A percentile compares a stretch with the other conserved stretches of the same genome.
Evolutionary conservation across 2,113 vertebrate species (phyloP).

Genomic region (Nestor notabilis): DNA sequence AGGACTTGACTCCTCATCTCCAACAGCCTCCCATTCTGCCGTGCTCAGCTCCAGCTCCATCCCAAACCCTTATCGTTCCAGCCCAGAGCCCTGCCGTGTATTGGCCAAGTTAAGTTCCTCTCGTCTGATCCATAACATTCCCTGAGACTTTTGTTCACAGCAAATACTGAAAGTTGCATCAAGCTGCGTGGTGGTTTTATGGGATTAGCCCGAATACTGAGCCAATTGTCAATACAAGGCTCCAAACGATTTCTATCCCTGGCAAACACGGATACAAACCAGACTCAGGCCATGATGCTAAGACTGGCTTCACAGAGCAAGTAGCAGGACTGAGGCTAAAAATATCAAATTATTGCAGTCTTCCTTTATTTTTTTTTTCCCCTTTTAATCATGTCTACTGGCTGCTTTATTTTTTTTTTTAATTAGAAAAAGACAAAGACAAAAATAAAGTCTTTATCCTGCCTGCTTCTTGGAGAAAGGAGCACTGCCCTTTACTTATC

Average conservation of each 20-base stretch:
- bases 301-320: neutral
- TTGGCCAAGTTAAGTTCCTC: neutral
- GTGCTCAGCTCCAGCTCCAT: neutral
- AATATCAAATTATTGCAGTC: slow-evolving; percentile 14
- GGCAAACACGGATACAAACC: neutral
- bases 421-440: slow-evolving; percentile 37
- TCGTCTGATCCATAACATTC: neutral
- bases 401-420: neutral
- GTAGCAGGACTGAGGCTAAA: slow-evolving; percentile 20
- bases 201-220: neutral
- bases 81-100: neutral
- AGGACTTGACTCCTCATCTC: neutral
- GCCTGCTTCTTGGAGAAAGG: neutral
- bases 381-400: neutral
- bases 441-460: slow-evolving; percentile 46
- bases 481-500: slow-evolving; percentile 46
- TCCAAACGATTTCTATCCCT: neutral
- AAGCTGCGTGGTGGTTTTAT: neutral
- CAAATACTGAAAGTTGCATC: slow-evolving; percentile 24
- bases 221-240: neutral
- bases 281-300: slow-evolving; percentile 2
- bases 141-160: neutral
- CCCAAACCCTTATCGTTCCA: slow-evolving; percentile 9
- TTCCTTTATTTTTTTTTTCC: neutral
- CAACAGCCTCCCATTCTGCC: neutral